Evolutionary conservation across 2,888 invertebrate species (phyloP).

Genomic region (Aricia artaxerxes): DNA sequence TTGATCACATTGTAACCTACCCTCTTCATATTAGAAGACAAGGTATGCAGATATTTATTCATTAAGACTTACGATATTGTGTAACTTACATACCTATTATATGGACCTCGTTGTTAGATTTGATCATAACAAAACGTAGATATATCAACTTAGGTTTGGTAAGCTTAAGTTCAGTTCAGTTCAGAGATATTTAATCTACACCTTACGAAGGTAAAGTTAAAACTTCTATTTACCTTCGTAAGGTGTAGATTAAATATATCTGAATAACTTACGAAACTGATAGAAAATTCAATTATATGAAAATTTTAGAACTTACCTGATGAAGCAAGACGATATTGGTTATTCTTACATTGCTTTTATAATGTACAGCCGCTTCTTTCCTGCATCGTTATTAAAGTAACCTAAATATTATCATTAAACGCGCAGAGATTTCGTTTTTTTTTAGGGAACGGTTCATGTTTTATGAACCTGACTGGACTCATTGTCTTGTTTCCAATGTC

Average conservation of each 20-base stretch:
- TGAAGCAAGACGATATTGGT: background rate
- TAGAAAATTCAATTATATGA: conserved; percentile 7
- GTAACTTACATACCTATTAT: background rate
- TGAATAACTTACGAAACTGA: background rate
- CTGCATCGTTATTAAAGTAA: background rate
- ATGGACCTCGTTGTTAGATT: background rate
- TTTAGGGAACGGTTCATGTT: no score
- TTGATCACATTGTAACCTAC: conserved; percentile 16
- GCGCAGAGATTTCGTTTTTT: no score
- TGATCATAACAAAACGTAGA: background rate
- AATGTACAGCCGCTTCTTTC: background rate
- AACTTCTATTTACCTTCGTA: background rate
- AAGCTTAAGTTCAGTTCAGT: no score
- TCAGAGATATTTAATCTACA: no score
- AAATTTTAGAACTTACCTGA: background rate
- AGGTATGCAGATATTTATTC: conserved; percentile 22
- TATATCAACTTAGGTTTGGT: no score
- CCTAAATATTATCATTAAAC: background rate
- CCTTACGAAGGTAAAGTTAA: no score
- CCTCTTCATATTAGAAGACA: conserved; percentile 22
- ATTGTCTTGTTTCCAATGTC: no score
- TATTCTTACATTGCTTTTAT: background rate
- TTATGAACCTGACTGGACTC: no score
- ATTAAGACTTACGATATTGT: background rate
- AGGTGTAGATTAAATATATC: background rate